Base-by-base conservation (phyloP, 1,140 invertebrate genomes). In the Ceratina australensis region DNA sequence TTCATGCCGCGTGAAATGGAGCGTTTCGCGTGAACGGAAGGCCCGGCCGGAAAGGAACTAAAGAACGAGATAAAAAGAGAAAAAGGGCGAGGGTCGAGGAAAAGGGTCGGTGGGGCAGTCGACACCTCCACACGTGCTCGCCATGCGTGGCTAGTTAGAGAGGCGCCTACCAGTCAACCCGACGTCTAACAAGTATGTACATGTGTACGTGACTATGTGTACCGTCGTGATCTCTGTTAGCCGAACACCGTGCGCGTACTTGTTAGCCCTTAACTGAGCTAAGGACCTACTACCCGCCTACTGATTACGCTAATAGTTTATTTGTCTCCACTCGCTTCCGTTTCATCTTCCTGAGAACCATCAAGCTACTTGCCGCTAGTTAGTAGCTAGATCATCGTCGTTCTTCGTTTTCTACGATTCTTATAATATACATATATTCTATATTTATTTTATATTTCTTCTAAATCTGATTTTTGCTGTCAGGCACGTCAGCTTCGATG, bases 61-160 rank as follows among this genome's bases (percentile, higher is more conserved):
- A 3, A 22, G 50, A 67, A 57, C 47, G 69, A 57, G 67, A 28
- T 13, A 10, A 18, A 12, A 56, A 22, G 61, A n/a, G 66, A 56
- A 64, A 42, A 67, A 24, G 52, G 66, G 72, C n/a, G 16, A 81
- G 67, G 65, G 72, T 85, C 80, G 73, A 60, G 71, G 71, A 80
- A 81, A 84, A 86, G 86, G 82, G 83, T 87, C 82, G 67, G 63
- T 80, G 50, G 71, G 61, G 75, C 81, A 87, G 82, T 91, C 88
- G 90, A 90, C 91, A 91, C 89, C 89, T 91, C 87, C 84, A 92
- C 91, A 92, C 90, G 91, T 92, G 91, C 85, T 87, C 82, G 82
- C 90, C 91, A 92, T 91, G 88, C 91, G 90, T 87, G 87, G 85
- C 87, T 90, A 89, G 89, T 92, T 90, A 89, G 83, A 81, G 65